Conservation (phyloP, 2,113 vertebrate species). For the Lampris incognitus region DNA sequence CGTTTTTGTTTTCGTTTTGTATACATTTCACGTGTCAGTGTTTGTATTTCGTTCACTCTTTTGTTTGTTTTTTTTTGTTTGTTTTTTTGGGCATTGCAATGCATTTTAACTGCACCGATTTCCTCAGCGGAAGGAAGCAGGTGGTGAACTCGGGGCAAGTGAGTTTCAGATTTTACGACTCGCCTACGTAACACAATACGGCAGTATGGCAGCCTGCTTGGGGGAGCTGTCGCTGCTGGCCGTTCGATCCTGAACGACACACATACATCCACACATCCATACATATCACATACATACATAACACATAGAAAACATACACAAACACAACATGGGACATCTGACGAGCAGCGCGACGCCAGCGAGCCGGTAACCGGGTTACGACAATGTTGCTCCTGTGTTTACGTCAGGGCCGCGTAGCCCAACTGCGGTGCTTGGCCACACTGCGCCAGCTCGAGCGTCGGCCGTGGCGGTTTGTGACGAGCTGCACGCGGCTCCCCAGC, state of each 20-base stretch:
- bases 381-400: conserved; percentile 47
- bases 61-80: too few species aligned
- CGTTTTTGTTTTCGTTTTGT: too few species aligned
- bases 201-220: conserved; percentile 71
- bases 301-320: background rate
- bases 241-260: background rate
- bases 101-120: too few species aligned
- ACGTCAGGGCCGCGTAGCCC: background rate
- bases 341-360: background rate
- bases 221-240: background rate
- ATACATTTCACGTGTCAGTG: too few species aligned
- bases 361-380: conserved; percentile 31
- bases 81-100: too few species aligned
- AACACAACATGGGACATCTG: conserved; percentile 9
- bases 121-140: too few species aligned
- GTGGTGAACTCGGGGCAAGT: too few species aligned
- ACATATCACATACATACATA: too few species aligned
- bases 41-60: too few species aligned
- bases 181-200: conserved; percentile 61
- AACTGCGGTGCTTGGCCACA: background rate
- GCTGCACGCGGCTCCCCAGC: conserved; percentile 13
- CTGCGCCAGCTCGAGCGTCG: conserved; percentile 23
- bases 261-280: too few species aligned
- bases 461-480: conserved; percentile 41
- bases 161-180: background rate